Conservation (phyloP, 2,797 vertebrate species). For the Malurus leucopterus region DNA sequence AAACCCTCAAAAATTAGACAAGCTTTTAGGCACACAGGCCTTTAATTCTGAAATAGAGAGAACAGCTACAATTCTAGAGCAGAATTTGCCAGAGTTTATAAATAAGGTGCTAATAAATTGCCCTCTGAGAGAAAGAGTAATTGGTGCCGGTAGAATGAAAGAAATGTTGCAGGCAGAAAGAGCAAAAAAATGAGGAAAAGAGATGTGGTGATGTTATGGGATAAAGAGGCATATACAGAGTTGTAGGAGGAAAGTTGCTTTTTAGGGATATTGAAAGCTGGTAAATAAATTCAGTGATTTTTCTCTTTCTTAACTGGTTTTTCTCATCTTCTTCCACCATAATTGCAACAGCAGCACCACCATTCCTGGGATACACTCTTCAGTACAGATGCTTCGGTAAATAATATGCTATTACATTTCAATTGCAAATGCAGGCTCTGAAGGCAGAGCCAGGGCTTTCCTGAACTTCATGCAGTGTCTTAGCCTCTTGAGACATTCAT, state of each 20-base stretch:
- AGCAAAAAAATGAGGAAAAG: neutral
- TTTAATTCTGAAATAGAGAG: neutral
- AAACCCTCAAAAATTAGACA: neutral
- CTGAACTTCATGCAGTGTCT: neutral
- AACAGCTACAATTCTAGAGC: neutral
- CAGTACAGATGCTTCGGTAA: neutral
- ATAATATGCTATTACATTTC: neutral
- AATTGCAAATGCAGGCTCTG: neutral
- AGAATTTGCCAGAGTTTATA: neutral
- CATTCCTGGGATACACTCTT: neutral
- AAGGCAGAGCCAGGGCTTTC: neutral
- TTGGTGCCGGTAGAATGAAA: neutral
- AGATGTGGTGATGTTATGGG: neutral
- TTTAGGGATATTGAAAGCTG: neutral
- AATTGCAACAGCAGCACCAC: neutral
- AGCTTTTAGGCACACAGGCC: neutral
- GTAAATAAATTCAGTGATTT: neutral
- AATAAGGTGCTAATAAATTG: neutral
- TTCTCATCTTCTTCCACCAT: neutral
- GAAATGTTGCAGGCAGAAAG: neutral
- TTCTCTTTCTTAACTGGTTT: neutral
- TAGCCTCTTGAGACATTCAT: neutral
- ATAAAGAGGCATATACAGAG: neutral
- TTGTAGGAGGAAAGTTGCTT: neutral
- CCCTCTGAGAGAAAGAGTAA: neutral